These are phyloP conservation scores for Trilocha varians DNA, from an alignment of 2,888 invertebrate species.

Conservation along the genomic window DNA sequence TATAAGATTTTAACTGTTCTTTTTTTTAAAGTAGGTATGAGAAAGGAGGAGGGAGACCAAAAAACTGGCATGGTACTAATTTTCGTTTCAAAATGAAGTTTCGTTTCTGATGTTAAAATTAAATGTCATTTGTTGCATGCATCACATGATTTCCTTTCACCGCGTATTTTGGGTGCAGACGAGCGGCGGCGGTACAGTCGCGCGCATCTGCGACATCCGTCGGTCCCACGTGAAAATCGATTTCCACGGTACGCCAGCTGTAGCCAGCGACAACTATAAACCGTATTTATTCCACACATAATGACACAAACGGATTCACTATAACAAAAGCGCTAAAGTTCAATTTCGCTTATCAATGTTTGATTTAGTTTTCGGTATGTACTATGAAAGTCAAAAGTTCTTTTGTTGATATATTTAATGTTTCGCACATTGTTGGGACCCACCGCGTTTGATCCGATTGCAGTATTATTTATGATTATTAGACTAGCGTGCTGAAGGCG, in stretches of 20 bases:
- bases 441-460: constrained; percentile 69
- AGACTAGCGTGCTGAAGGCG: constrained; percentile 63
- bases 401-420: constrained; percentile 74
- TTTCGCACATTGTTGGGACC: constrained; percentile 72
- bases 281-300: constrained; percentile 20
- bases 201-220: constrained; percentile 69
- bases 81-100: background rate
- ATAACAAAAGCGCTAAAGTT: constrained; percentile 22
- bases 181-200: constrained; percentile 42
- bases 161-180: constrained; percentile 54
- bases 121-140: background rate
- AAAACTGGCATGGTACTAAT: no score
- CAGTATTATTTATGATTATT: constrained; percentile 68
- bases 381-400: constrained; percentile 70
- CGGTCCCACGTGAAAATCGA: constrained; percentile 70
- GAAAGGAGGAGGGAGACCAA: no score
- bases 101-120: no score
- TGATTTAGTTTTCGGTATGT: constrained; percentile 38
- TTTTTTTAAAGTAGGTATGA: no score
- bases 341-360: constrained; percentile 16
- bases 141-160: constrained; percentile 35
- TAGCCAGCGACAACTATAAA: constrained; percentile 59
- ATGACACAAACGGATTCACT: constrained; percentile 12
- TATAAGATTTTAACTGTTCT: no score
- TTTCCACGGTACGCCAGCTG: constrained; percentile 72